phyloP scores from a whole-genome alignment of 2,113 vertebrate genomes.

The Aythya baeri region DNA sequence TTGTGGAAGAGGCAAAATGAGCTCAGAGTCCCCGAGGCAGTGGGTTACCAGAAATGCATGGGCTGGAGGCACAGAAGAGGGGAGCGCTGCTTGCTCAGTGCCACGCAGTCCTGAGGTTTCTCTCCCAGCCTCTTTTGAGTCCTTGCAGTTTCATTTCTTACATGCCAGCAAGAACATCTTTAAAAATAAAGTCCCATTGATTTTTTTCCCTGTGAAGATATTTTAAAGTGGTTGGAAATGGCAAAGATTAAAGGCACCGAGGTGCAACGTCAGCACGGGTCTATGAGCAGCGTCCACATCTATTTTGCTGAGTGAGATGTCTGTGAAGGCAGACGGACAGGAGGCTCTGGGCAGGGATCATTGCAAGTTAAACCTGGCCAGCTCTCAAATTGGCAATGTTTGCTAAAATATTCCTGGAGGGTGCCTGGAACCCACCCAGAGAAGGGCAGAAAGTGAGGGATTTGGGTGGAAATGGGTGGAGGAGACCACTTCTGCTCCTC shows the following conservation, averaged over 20 bases:
- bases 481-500: not conserved
- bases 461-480: not conserved
- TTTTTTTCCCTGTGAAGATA: not conserved
- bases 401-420: not conserved
- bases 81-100: not conserved
- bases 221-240: not conserved
- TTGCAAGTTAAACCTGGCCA: not conserved
- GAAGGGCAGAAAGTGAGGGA: not conserved
- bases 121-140: not conserved
- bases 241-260: not conserved
- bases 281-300: not conserved
- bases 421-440: not conserved
- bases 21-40: not conserved
- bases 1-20: not conserved
- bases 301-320: not conserved
- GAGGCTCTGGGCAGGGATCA: not conserved
- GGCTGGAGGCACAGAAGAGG: not conserved
- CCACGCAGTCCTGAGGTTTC: not conserved
- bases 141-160: not conserved
- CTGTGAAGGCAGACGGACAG: not conserved
- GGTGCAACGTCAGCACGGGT: not conserved
- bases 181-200: not conserved
- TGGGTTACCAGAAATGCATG: not conserved
- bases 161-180: not conserved
- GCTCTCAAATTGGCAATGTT: not conserved